Conservation (phyloP, 2,797 vertebrate species). For the Sebastolobus altivelis region DNA sequence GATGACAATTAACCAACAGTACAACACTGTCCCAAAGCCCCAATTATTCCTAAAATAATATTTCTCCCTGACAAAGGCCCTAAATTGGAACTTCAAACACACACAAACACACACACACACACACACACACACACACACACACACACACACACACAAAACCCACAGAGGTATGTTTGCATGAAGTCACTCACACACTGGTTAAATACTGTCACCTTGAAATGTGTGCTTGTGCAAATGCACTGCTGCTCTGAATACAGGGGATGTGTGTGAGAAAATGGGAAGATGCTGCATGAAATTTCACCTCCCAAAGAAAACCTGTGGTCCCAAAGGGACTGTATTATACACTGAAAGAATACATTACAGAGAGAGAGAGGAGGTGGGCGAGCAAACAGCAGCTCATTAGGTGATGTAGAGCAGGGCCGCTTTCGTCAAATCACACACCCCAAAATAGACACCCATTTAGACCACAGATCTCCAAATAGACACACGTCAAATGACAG, state of each 20-base stretch:
- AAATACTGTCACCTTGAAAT: constrained; percentile 55
- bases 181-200: constrained; percentile 22
- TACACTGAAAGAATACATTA: constrained; percentile 63
- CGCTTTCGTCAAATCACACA: constrained; percentile 51
- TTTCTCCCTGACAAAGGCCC: constrained; percentile 50
- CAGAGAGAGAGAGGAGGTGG: constrained; percentile 28
- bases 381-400: constrained; percentile 68
- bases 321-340: constrained; percentile 58
- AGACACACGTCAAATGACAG: constrained; percentile 24
- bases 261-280: constrained; percentile 52
- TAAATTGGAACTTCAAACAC: constrained; percentile 39
- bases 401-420: constrained; percentile 55
- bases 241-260: constrained; percentile 18
- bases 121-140: constrained; percentile 12
- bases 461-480: constrained; percentile 39
- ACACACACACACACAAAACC: constrained; percentile 3
- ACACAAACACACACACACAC: not conserved
- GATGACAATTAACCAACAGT: constrained; percentile 51
- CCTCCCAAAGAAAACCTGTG: constrained; percentile 51
- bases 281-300: constrained; percentile 59
- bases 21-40: constrained; percentile 45
- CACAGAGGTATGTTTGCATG: not conserved
- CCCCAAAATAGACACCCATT: constrained; percentile 51
- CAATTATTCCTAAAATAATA: constrained; percentile 64
- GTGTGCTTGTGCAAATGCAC: constrained; percentile 20